phyloP scores from a whole-genome alignment of 2,888 invertebrate species.

The Lasioglossum marginatum region DNA sequence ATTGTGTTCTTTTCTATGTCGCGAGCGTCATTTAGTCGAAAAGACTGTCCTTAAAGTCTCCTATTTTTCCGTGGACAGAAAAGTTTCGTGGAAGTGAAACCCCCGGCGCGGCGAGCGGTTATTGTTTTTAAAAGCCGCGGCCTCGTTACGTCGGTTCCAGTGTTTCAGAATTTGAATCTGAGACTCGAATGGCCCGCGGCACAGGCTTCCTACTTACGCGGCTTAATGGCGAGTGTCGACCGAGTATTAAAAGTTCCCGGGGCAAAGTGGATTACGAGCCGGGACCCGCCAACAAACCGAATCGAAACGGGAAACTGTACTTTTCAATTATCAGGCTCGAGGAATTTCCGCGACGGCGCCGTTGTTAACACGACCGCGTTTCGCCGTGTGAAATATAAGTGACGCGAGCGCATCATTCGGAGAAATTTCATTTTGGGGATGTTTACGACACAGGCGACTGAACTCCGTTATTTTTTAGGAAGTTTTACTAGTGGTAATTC shows the following conservation, averaged over 20 bases:
- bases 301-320: slow-evolving; percentile 1
- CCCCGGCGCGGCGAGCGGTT: neutral
- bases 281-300: neutral
- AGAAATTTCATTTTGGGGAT: neutral
- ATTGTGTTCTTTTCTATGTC: neutral
- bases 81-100: neutral
- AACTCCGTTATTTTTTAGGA: neutral
- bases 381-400: neutral
- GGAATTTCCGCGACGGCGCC: neutral
- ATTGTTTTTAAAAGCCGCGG: slow-evolving; percentile 26
- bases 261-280: slow-evolving; percentile 37
- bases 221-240: slow-evolving; percentile 18
- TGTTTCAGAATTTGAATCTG: slow-evolving; percentile 42
- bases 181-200: slow-evolving; percentile 7
- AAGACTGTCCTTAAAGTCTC: neutral
- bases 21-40: neutral
- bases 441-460: neutral
- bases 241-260: slow-evolving; percentile 42
- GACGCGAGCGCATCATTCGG: neutral
- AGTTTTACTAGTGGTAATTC: neutral
- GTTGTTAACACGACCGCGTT: neutral
- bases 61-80: neutral
- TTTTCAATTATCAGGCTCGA: slow-evolving; percentile 7
- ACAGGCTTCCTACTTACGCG: slow-evolving; percentile 41
- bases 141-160: slow-evolving; percentile 26